Percentiles rank a stretch among this genome's conserved stretches.
Evolutionary conservation across 2,113 vertebrate species (phyloP).

Genomic region (Erythrocercus mccallii): DNA sequence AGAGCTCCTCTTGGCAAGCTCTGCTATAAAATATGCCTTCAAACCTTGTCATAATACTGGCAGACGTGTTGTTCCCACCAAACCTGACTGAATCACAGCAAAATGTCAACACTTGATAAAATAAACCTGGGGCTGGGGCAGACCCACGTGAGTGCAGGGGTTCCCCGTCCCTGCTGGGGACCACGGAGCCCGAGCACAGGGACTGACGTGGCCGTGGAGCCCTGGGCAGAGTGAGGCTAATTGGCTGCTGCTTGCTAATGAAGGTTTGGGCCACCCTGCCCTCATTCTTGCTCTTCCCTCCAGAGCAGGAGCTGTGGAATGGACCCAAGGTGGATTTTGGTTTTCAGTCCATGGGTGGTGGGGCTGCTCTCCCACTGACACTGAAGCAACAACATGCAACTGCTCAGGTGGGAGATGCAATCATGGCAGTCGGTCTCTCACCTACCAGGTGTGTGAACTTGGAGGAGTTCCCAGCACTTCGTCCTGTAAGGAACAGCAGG

Average conservation of each 20-base stretch:
- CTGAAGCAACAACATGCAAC: fast-evolving
- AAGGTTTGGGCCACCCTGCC: background rate
- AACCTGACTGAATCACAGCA: background rate
- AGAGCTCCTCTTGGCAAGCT: constrained; percentile 25
- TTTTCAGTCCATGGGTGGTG: background rate
- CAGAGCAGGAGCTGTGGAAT: background rate
- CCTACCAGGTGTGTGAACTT: background rate
- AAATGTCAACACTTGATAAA: background rate
- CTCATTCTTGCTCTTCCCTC: background rate
- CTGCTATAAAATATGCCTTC: background rate
- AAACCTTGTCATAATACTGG: constrained; percentile 41
- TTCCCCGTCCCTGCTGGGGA: background rate
- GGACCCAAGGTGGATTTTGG: background rate
- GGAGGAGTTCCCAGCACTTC: background rate
- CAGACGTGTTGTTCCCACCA: background rate
- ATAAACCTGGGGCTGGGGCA: background rate
- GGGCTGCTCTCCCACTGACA: background rate
- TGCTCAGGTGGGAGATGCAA: fast-evolving
- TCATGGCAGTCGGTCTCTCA: background rate
- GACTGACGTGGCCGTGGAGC: fast-evolving
- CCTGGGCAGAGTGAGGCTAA: background rate
- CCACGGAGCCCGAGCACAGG: fast-evolving
- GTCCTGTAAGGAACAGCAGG: background rate
- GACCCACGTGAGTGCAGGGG: fast-evolving
- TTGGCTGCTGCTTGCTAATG: background rate